Conservation (phyloP, 2,888 invertebrate species). For the Willowsia nigromaculata region DNA sequence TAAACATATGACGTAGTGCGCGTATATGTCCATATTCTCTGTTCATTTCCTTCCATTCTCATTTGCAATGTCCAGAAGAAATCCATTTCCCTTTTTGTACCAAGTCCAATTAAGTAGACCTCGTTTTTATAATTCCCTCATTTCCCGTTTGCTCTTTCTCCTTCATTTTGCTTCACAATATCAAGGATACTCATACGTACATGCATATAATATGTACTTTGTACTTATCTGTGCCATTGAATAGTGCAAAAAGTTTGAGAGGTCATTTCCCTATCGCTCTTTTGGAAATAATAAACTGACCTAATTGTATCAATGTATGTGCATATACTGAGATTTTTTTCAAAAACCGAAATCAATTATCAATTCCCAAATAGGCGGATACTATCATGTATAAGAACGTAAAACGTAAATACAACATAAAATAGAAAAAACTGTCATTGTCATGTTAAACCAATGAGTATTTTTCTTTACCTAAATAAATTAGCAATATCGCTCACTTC, state of each 20-base stretch:
- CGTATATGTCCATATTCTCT: neutral
- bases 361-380: too few relatives aligned
- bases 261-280: neutral
- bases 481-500: too few relatives aligned
- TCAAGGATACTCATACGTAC: neutral
- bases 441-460: too few relatives aligned
- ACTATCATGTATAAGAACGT: too few relatives aligned
- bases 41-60: conserved; percentile 12
- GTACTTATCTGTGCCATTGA: neutral
- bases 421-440: too few relatives aligned
- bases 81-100: conserved; percentile 33
- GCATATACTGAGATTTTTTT: too few relatives aligned
- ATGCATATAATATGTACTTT: neutral
- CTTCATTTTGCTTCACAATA: too few relatives aligned
- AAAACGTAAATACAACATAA: too few relatives aligned
- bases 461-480: too few relatives aligned
- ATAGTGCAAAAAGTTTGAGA: neutral
- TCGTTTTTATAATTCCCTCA: neutral
- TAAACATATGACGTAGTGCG: neutral
- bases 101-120: conserved; percentile 33
- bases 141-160: neutral
- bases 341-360: too few relatives aligned
- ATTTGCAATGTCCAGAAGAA: conserved; percentile 41
- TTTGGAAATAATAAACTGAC: neutral
- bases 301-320: neutral